Evolutionary conservation across 2,113 vertebrate genomes (phyloP).

Genomic region (Mustelus asterias): DNA sequence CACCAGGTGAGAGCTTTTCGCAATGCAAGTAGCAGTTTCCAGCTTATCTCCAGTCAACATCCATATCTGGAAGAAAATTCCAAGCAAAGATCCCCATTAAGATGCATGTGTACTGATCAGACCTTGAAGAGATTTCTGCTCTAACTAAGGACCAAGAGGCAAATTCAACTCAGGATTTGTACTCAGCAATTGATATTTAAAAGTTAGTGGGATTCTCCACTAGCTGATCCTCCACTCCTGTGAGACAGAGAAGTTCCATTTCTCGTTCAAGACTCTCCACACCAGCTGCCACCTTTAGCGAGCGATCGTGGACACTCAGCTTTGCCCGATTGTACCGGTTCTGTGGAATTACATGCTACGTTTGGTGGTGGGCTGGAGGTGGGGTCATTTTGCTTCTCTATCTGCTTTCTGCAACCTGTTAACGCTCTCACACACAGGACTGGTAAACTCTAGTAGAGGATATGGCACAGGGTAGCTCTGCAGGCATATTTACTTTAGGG

Average conservation of each 20-base stretch:
- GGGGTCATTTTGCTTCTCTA: too few relatives aligned
- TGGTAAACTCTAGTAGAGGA: too few relatives aligned
- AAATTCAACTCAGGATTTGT: not conserved
- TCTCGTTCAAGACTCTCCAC: conserved; percentile 92
- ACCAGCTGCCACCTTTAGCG: conserved; percentile 84
- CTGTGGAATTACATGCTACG: not conserved
- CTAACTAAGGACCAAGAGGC: not conserved
- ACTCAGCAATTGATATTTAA: not conserved
- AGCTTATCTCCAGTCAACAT: conserved; percentile 97
- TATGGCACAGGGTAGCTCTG: too few relatives aligned
- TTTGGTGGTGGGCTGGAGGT: not conserved
- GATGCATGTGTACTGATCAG: not conserved
- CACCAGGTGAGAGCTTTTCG: conserved; percentile 92
- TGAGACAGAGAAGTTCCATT: conserved; percentile 94
- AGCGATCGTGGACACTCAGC: conserved; percentile 83
- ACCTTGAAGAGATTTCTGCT: not conserved
- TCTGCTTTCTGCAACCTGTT: too few relatives aligned
- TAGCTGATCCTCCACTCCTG: conserved; percentile 92
- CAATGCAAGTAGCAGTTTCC: conserved; percentile 93
- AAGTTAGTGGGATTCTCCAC: not conserved
- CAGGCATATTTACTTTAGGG: too few relatives aligned
- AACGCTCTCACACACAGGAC: too few relatives aligned
- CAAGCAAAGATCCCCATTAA: not conserved
- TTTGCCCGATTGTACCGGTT: conserved; percentile 89
- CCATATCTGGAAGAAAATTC: conserved; percentile 72